Base-by-base conservation (phyloP, 2,797 vertebrate genomes). In the Xenentodon cancila region DNA sequence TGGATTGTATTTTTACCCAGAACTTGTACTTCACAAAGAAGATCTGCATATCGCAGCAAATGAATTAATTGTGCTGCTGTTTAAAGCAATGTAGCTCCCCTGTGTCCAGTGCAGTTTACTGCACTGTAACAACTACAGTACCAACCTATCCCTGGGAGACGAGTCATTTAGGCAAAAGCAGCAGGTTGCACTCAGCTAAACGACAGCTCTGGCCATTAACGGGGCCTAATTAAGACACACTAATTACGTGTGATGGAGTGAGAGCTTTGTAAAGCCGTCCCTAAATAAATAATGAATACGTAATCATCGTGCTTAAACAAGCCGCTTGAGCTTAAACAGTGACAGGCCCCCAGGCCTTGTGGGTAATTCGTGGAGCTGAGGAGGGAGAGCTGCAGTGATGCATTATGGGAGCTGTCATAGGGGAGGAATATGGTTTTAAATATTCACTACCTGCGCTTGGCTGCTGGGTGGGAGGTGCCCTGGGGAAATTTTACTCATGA, bases 201-300 rank as follows among this genome's bases (percentile, higher is more conserved):
- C 75, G 84, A 79, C 83, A 90, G 84, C 89, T 89, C 60, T 20
- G 85, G 89, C 82, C 89, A 87, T 20, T 64, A 88, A 85, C 83
- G 22, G 82, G 75, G 61, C 79, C 91, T 92, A 93, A 92, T 94
- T 91, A 93, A 88, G 90, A 84, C 75, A 71, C 81, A 27, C 84
- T 94, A 94, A 96, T 93, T 93, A 94, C 53, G 68, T 74, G 79
- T 84, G 91, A 94, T 87, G 82, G 92, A 94, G 85, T 86, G 86
- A 75, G 74, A 74, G 59, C 79, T 90, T 72, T 81, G 77, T 75
- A 75, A 66, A 86, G 80, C 59, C 61, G 45, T 59, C 53, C 55
- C 84, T 90, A 89, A 91, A 74, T 79, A 83, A 85, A 89, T 86
- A 91, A 92, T 87, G 82, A 90, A 90, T 85, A 86, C 83, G 85